These are phyloP conservation scores for Cololabis saira DNA, from an alignment of 2,113 vertebrate genomes.

Conservation along the genomic window DNA sequence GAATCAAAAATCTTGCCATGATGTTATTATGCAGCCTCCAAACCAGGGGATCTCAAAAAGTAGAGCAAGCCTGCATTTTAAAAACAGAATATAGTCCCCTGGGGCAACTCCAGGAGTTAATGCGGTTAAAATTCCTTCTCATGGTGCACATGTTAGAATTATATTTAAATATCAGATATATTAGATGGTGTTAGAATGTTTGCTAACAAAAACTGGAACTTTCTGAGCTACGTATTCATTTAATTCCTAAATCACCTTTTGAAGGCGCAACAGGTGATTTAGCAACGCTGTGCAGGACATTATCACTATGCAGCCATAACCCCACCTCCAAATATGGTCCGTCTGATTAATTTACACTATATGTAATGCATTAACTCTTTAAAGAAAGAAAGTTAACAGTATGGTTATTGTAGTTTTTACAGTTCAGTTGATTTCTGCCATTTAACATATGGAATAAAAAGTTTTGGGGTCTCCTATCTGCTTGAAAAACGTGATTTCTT, in stretches of 20 bases:
- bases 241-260: not conserved
- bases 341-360: not conserved
- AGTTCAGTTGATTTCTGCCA: not conserved
- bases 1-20: not conserved
- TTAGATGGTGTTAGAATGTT: not conserved
- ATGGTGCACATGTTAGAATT: not conserved
- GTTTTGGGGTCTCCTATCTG: not conserved
- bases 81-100: not conserved
- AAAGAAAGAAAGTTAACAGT: not conserved
- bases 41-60: not conserved
- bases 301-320: too few species aligned
- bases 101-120: not conserved
- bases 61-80: not conserved
- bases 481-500: not conserved
- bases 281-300: not conserved
- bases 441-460: too few species aligned
- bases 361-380: too few species aligned
- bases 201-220: not conserved
- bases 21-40: not conserved
- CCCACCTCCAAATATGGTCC: fast-evolving
- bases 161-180: not conserved
- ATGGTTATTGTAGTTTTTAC: not conserved
- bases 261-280: not conserved
- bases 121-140: constrained; percentile 3
- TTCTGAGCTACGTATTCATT: not conserved